Evolutionary conservation across 1,140 invertebrate species (phyloP).

Genomic region (Pseudomyrmex dendroicus): DNA sequence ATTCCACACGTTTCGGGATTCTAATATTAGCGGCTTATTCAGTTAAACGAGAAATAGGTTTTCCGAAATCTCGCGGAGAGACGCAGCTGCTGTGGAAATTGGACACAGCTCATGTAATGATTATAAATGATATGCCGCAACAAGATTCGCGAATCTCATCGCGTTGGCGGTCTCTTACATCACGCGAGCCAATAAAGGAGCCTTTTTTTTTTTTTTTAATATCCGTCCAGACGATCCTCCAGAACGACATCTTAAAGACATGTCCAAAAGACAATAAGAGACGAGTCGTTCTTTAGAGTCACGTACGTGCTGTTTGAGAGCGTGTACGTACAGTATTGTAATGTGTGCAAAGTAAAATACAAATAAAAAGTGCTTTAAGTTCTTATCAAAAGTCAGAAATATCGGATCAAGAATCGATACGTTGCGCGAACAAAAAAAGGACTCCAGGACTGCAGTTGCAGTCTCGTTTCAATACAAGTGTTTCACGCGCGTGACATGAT

Average conservation of each 20-base stretch:
- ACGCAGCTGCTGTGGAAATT: slow-evolving; percentile 47
- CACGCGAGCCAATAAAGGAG: not conserved
- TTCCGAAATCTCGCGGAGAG: slow-evolving; percentile 58
- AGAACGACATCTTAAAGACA: too few relatives aligned
- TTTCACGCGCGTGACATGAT: not conserved
- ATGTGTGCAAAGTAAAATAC: too few relatives aligned
- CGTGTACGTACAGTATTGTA: too few relatives aligned
- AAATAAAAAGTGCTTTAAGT: not conserved
- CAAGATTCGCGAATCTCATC: not conserved
- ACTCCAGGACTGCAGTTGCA: not conserved
- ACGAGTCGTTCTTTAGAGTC: too few relatives aligned
- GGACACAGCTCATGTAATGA: slow-evolving; percentile 47
- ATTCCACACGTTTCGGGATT: slow-evolving; percentile 79
- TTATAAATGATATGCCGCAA: slow-evolving; percentile 35
- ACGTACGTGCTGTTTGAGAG: too few relatives aligned
- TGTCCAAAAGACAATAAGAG: too few relatives aligned
- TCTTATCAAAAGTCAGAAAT: slow-evolving; percentile 4
- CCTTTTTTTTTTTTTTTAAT: not conserved
- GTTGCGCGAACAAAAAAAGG: not conserved
- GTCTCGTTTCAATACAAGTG: not conserved
- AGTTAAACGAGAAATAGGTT: slow-evolving; percentile 68
- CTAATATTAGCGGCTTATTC: slow-evolving; percentile 82
- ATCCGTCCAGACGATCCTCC: too few relatives aligned
- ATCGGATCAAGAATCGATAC: slow-evolving; percentile 1
- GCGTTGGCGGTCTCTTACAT: slow-evolving; percentile 9